phyloP scores from a whole-genome alignment of 1,140 invertebrate genomes.

The Pseudomyrmex gracilis region DNA sequence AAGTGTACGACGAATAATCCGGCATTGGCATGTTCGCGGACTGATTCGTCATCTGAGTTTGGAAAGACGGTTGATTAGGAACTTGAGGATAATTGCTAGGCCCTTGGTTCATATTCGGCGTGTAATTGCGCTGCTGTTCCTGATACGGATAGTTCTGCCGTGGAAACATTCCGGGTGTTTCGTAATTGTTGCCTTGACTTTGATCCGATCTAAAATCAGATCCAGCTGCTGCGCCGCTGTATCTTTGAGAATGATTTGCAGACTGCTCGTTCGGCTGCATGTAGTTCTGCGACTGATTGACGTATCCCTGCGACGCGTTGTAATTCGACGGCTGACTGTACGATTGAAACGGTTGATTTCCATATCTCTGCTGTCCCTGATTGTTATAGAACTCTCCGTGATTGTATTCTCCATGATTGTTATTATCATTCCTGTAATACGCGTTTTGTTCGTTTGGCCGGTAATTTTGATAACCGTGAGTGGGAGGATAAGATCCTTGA shows the following conservation, averaged over 20 bases:
- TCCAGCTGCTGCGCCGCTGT: conserved; percentile 61
- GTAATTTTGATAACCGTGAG: conserved; percentile 79
- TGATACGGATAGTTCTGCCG: conserved; percentile 79
- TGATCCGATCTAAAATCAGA: conserved; percentile 79
- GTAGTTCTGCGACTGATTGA: conserved; percentile 77
- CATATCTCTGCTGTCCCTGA: conserved; percentile 78
- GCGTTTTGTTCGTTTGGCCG: conserved; percentile 77
- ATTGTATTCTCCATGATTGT: conserved; percentile 76
- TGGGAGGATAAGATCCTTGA: conserved; percentile 67
- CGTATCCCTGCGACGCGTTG: conserved; percentile 72
- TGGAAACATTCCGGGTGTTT: conserved; percentile 75
- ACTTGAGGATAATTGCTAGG: conserved; percentile 78
- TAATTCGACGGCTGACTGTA: conserved; percentile 78
- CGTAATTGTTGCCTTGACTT: conserved; percentile 77
- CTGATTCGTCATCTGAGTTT: conserved; percentile 74
- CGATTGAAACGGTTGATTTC: conserved; percentile 79
- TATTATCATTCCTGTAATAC: conserved; percentile 80
- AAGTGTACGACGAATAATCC: conserved; percentile 79
- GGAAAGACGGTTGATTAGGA: conserved; percentile 74
- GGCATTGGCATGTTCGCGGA: conserved; percentile 73
- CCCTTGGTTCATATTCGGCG: conserved; percentile 76
- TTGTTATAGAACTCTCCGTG: conserved; percentile 80
- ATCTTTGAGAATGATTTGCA: conserved; percentile 74
- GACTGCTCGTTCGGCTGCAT: conserved; percentile 73
- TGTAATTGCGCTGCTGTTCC: conserved; percentile 78